Percentiles rank a stretch among this genome's conserved stretches.
Evolutionary conservation across 2,113 vertebrate species (phyloP).

Genomic region (Jacana jacana): DNA sequence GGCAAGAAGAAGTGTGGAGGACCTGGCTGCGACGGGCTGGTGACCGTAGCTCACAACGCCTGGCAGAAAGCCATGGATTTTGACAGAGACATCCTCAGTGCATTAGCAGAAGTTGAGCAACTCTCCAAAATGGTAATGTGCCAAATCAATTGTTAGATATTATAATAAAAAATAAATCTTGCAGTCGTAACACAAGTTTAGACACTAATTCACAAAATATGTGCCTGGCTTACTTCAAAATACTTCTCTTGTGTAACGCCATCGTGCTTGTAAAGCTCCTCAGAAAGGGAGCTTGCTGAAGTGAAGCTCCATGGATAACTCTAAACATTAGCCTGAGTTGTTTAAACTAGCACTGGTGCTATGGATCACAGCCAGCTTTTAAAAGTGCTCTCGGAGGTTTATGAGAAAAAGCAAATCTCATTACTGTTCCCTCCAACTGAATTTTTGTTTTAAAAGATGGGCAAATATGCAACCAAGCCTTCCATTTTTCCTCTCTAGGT

Average conservation of each 20-base stretch:
- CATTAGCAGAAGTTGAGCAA: conserved; percentile 91
- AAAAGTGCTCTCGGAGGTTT: conserved; percentile 17
- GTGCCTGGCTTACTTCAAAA: not conserved
- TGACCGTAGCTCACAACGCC: conserved; percentile 76
- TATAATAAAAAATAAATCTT: not conserved
- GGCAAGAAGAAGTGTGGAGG: conserved; percentile 85
- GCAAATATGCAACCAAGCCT: not conserved
- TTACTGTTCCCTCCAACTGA: not conserved
- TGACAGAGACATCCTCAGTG: conserved; percentile 85
- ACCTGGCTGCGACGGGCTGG: conserved; percentile 83
- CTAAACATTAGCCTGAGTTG: conserved; percentile 11
- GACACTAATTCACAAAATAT: not conserved
- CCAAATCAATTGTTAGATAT: not conserved
- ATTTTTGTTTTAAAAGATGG: not conserved
- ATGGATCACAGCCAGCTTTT: conserved; percentile 3
- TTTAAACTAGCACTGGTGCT: conserved; percentile 39
- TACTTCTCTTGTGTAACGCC: not conserved
- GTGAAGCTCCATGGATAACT: not conserved
- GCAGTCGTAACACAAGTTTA: not conserved
- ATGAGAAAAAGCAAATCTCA: not conserved
- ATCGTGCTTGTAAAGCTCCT: not conserved
- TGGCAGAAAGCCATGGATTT: conserved; percentile 87
- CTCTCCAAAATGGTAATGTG: conserved; percentile 89
- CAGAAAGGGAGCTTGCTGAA: not conserved
- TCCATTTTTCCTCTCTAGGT: conserved; percentile 75